Base-by-base conservation (phyloP, 2,797 vertebrate genomes). In the Cuculus canorus region DNA sequence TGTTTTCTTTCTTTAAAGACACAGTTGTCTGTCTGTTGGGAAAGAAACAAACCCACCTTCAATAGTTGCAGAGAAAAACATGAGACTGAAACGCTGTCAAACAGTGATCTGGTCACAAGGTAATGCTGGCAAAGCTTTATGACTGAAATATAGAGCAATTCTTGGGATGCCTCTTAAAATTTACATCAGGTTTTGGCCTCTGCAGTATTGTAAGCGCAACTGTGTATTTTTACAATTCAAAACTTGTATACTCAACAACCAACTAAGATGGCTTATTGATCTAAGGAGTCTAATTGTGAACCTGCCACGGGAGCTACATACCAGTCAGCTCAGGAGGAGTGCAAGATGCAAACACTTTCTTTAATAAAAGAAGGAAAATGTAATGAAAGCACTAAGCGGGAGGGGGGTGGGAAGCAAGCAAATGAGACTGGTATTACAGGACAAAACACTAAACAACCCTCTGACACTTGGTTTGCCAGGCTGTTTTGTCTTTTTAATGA, bases 1-100 rank as follows among this genome's bases (percentile, higher is more conserved):
- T 92, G 92, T 95, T 94, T 94, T 96, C 78, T 92, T 94, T 86
- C 86, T 93, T 96, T 82, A 82, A 96, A 95, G 95, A 80, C 86
- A 85, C 24, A 68, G 86, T 68, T 71, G 57, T 69, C 37, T 86
- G 52, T 43, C 92, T 96, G 90, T 85, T 80, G 52, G 27, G 60
- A 61, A 12, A 39, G 30, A 28, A 66, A 85, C 82, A 72, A 45
- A 4, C 45, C 27, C 47, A 85, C 72, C 90, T 94, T 91, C 65
- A 85, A 65, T 32, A 85, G 75, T 3, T 92, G 64, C 84, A 83
- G 75, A 89, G 76, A 75, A 94, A 94, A 94, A 69, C 33, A 68
- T 7, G 27, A 91, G 41, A 82, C 59, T 5, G 1, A 95, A 93
- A 85, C 47, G 41, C 1, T 53, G 4, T 50, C 48, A 47, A 92